Conservation (phyloP, 2,888 invertebrate species). For the Caenorhabditis sp. region DNA sequence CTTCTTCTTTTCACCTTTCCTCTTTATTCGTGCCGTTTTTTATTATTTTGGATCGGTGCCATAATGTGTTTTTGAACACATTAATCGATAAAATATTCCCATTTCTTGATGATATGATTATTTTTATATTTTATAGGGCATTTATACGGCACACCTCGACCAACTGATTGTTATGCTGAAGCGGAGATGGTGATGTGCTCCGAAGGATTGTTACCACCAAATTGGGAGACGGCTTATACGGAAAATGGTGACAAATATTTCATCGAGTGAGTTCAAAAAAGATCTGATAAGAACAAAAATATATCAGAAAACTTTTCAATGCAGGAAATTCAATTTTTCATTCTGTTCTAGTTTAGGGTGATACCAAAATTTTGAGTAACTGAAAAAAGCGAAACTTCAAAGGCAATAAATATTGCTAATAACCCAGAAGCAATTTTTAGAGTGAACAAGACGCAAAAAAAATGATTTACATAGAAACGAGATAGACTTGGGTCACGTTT, state of each 20-base stretch:
- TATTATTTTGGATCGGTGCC: no score
- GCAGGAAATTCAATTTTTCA: no score
- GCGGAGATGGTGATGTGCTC: constrained; percentile 40
- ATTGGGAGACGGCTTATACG: constrained; percentile 97
- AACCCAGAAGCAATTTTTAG: no score
- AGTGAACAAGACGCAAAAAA: no score
- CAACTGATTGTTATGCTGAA: constrained; percentile 49
- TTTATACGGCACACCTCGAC: constrained; percentile 66
- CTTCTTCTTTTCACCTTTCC: not conserved
- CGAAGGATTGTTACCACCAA: constrained; percentile 81
- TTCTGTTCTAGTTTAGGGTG: no score
- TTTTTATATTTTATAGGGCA: constrained; percentile 43
- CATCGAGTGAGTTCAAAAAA: constrained; percentile 79
- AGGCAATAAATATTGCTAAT: no score
- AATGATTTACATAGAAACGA: no score
- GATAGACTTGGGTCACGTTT: no score
- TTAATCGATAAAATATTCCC: constrained; percentile 1
- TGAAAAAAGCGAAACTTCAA: no score
- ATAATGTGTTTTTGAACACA: no score
- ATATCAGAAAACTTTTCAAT: not conserved
- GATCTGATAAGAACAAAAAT: not conserved
- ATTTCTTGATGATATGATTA: not conserved
- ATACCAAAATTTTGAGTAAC: no score
- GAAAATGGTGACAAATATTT: constrained; percentile 96
- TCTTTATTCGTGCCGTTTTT: not conserved